Percentiles rank a stretch among this genome's conserved stretches.
These are phyloP conservation scores for Paradoxurus hermaphroditus DNA, from an alignment of 2,113 vertebrate genomes.

Conservation along the genomic window DNA sequence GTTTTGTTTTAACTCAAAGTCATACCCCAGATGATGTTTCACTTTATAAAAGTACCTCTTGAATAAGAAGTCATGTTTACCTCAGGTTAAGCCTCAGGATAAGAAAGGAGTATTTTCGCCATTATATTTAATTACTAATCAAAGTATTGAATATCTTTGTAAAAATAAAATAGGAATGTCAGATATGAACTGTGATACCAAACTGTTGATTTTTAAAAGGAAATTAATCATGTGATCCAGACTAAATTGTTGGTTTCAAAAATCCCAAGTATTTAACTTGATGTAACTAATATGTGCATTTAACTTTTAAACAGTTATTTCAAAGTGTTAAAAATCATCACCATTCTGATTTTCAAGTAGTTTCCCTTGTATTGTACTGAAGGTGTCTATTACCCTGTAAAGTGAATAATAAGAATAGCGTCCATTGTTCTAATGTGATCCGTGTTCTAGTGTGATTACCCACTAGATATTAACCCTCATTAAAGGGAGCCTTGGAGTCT, in stretches of 20 bases:
- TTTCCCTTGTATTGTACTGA: neutral
- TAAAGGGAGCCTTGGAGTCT: neutral
- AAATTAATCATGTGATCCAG: constrained; percentile 52
- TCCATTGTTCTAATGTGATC: neutral
- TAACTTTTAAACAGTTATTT: constrained; percentile 47
- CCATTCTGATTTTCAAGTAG: neutral
- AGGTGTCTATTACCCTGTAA: neutral
- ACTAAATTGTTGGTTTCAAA: constrained; percentile 60
- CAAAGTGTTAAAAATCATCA: constrained; percentile 20
- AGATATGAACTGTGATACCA: constrained; percentile 60
- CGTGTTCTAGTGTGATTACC: neutral
- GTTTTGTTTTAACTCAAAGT: constrained; percentile 52
- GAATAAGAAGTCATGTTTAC: constrained; percentile 44
- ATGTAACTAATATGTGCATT: constrained; percentile 41
- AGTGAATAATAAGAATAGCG: neutral
- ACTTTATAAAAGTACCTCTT: constrained; percentile 45
- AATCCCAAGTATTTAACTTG: constrained; percentile 52
- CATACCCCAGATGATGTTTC: constrained; percentile 36
- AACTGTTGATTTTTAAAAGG: constrained; percentile 66
- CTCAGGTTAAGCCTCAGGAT: constrained; percentile 40
- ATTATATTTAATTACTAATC: constrained; percentile 65
- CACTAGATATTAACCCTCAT: neutral
- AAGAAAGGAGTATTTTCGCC: constrained; percentile 44
- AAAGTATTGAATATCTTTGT: constrained; percentile 64
- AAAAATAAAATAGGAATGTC: constrained; percentile 68